Base-by-base conservation (phyloP, 2,888 invertebrate genomes). In the Idaea biselata region DNA sequence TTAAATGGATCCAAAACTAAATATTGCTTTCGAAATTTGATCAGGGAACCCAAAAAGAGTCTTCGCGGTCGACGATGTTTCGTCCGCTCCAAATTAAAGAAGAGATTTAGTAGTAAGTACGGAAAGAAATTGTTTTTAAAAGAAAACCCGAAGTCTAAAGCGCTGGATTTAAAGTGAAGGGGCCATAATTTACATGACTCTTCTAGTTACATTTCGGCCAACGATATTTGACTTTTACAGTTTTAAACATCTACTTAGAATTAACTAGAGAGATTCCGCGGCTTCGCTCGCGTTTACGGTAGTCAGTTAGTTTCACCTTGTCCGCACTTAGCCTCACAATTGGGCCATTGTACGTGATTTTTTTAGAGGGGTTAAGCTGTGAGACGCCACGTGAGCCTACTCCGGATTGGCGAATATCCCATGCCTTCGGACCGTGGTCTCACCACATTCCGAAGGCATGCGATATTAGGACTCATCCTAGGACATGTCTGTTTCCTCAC, bases 1-100 rank as follows among this genome's bases (percentile, higher is more conserved):
- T n/a, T n/a, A n/a, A n/a, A n/a, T n/a, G n/a, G n/a, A n/a, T n/a
- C n/a, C n/a, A n/a, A n/a, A n/a, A n/a, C n/a, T n/a, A n/a, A n/a
- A n/a, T n/a, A n/a, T n/a, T n/a, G n/a, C n/a, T n/a, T n/a, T n/a
- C 25, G 25, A 55, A 55, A 55, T 6, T 55, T 55, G 7, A 17
- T 58, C 62, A 64, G 53, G 63, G 56, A 25, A 8, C 14, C 6
- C 6, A 25, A 44, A 55, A 18, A 17, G 56, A 55, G 31, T 16
- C 57, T 33, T n/a, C 61, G 61, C 61, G 57, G 60, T 33, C 11
- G 58, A 59, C 56, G 60, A 55, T 57, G 59, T 54, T 60, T 61
- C 66, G 68, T 66, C 71, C 72, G 74, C 72, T 72, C 71, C 73
- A 74, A 77, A 77, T 78, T 76, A 78, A 75, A 74, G 63, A 72